Evolutionary conservation across 2,797 vertebrate species (phyloP), one percentile per base, ranked within the genome.

Genomic region (Leptodactylus fallax): DNA sequence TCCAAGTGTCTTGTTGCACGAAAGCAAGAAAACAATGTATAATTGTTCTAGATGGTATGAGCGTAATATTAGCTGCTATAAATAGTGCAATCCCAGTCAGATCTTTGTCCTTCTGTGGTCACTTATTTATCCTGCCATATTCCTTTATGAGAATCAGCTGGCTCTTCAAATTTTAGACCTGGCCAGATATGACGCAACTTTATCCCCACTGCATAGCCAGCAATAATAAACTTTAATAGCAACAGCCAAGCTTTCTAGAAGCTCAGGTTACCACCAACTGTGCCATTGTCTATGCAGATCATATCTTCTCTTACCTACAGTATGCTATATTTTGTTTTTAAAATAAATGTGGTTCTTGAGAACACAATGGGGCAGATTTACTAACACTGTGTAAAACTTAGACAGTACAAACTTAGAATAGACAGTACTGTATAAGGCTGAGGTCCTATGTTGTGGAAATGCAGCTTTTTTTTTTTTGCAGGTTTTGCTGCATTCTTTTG

Each of bases 11-110:
- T 61, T 79, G 74, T 79, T 84, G 53, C 81, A 84, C 79, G 25
- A 78, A 79, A 79, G 61, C 23, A 88, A 79, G 81, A 84, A 83
- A 88, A 84, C 81, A 84, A 84, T 88, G 60, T 69, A 63, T 56
- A 71, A 58, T 84, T 88, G 60, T 69, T 79, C 21, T 36, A 45
- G 63, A 49, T 69, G 81, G 25, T 69, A 51, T 25, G 23, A 47
- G 58, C 67, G 71, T 87, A 83, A 87, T 87, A 53, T 58, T 84
- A 79, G 72, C 60, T 69, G 13, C 76, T n/a, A 65, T 58, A 56
- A 49, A 51, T n/a, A 79, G 51, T 45, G 49, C n/a, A 74, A 45
- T 36, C 63, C 63, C 74, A 23, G 76, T 58, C 23, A 80, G 74
- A 63, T 81, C 58, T 79, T 55, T 27, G n/a, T 10, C 25, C 12